A percentile compares a stretch with the other conserved stretches of the same genome.
Conservation (phyloP, 35 echinoderm and acorn worm species). For the Strongylocentrotus purpuratus region DNA sequence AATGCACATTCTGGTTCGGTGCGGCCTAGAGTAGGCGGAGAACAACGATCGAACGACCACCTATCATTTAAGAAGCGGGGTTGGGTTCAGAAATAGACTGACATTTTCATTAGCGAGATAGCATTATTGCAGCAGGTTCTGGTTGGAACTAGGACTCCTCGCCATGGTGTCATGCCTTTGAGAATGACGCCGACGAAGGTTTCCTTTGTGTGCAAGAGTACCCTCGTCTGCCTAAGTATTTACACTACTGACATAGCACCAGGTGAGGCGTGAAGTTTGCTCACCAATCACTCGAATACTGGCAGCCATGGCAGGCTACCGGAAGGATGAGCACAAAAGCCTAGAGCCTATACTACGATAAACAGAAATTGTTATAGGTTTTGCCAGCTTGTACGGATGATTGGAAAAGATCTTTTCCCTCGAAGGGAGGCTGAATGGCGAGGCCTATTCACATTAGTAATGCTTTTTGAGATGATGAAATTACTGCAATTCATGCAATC, state of each 20-base stretch:
- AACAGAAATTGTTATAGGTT: not conserved
- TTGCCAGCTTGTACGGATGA: not conserved
- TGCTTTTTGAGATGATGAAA: not conserved
- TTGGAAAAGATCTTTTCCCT: too few species aligned
- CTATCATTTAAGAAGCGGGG: not conserved
- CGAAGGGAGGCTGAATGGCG: not conserved
- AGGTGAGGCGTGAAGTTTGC: not conserved
- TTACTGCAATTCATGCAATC: not conserved
- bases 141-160: not conserved
- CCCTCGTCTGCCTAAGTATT: not conserved
- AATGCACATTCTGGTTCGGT: not conserved
- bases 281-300: not conserved
- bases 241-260: constrained; percentile 15
- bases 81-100: not conserved
- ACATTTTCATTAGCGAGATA: constrained; percentile 12
- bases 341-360: not conserved
- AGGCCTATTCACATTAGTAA: not conserved
- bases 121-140: constrained; percentile 8
- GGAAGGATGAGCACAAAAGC: not conserved
- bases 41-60: not conserved
- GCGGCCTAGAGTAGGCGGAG: not conserved
- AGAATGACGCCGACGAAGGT: not conserved
- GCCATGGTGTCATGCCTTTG: not conserved
- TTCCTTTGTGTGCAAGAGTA: not conserved
- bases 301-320: not conserved